Evolutionary conservation across 2,113 vertebrate genomes (phyloP).

Genomic region (Embiotoca jacksoni): DNA sequence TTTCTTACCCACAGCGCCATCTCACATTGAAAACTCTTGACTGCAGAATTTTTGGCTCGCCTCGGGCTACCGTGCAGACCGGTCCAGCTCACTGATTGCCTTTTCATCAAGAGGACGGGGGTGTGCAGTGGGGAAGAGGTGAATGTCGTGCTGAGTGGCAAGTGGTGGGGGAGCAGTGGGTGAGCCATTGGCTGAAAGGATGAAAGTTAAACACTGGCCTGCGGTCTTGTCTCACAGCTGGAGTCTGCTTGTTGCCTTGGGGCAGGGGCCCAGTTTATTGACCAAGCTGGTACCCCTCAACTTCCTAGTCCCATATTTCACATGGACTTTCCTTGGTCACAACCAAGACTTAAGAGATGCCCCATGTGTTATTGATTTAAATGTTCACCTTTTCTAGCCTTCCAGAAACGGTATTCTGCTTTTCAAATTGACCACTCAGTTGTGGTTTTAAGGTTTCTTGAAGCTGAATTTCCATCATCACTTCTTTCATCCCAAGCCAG

Average conservation of each 20-base stretch:
- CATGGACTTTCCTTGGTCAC: conserved; percentile 50
- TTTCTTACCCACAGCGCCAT: conserved; percentile 47
- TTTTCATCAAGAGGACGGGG: conserved; percentile 65
- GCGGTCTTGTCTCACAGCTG: conserved; percentile 72
- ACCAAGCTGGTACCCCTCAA: conserved; percentile 67
- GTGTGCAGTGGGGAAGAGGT: conserved; percentile 67
- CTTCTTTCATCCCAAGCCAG: conserved; percentile 20
- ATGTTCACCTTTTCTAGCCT: conserved; percentile 55
- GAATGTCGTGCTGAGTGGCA: conserved; percentile 75
- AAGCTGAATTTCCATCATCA: conserved; percentile 41
- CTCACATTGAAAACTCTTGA: conserved; percentile 48
- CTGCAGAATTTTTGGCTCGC: conserved; percentile 57
- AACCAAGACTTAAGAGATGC: conserved; percentile 51
- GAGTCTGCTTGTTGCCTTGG: conserved; percentile 73
- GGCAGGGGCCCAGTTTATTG: conserved; percentile 73
- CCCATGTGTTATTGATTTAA: conserved; percentile 68
- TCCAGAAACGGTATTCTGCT: conserved; percentile 34
- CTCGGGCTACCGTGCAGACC: conserved; percentile 62
- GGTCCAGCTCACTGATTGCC: conserved; percentile 75
- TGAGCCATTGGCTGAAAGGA: conserved; percentile 74
- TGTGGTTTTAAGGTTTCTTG: conserved; percentile 22
- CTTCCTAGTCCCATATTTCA: conserved; percentile 52
- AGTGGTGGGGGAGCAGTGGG: conserved; percentile 68
- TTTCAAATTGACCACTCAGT: conserved; percentile 34
- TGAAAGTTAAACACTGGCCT: conserved; percentile 77